Conservation (phyloP, 2,113 vertebrate species). For the Macquaria ambigua region DNA sequence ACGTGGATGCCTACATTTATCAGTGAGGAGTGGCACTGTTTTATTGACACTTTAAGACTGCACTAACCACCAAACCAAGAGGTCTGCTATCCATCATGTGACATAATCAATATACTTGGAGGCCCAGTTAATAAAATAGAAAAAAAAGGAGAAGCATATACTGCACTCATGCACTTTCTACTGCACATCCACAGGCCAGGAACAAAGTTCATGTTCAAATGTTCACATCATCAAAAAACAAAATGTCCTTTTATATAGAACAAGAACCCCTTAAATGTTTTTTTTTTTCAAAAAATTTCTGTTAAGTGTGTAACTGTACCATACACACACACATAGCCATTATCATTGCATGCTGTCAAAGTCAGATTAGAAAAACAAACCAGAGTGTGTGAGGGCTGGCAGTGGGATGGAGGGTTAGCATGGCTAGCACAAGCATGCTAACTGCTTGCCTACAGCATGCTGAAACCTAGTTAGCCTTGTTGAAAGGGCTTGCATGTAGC, state of each 20-base stretch:
- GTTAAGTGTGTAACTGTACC: constrained; percentile 58
- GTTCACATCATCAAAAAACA: constrained; percentile 66
- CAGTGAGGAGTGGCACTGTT: constrained; percentile 64
- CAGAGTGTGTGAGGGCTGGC: constrained; percentile 61
- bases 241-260: constrained; percentile 50
- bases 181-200: constrained; percentile 71
- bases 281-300: constrained; percentile 23
- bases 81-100: constrained; percentile 33
- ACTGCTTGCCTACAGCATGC: constrained; percentile 71
- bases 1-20: constrained; percentile 43
- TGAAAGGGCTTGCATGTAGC: constrained; percentile 50
- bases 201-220: constrained; percentile 67
- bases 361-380: constrained; percentile 75
- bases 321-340: constrained; percentile 42
- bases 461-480: constrained; percentile 52
- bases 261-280: constrained; percentile 54
- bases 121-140: constrained; percentile 38
- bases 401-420: constrained; percentile 61
- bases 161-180: constrained; percentile 78
- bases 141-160: constrained; percentile 52
- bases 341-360: constrained; percentile 75
- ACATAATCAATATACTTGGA: constrained; percentile 35
- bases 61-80: constrained; percentile 41
- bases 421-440: constrained; percentile 70
- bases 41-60: constrained; percentile 58